Base-by-base conservation (phyloP, 2,797 vertebrate species). In the Chrysocyon brachyurus region DNA sequence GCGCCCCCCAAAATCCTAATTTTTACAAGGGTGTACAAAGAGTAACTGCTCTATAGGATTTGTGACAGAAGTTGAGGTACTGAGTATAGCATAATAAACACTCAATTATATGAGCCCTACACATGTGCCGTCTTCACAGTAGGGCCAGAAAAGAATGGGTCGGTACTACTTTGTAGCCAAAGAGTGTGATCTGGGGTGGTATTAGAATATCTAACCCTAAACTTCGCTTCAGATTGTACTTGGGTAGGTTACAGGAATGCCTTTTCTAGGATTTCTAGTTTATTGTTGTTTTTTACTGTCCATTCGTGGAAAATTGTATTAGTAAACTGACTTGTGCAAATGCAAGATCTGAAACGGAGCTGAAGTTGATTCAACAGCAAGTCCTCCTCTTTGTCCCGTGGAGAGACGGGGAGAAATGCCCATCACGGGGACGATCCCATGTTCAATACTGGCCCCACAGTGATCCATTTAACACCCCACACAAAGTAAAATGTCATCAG, bases 291-390 rank as follows among this genome's bases (percentile, higher is more conserved):
- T 93, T 72, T 61, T 84, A 22, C 28, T 87, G 46, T 26, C n/a
- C 36, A 31, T 36, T 64, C n/a, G 92, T 95, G 81, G 46, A 49
- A 79, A 94, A 90, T 85, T 46, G 82, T 1, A 49, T 92, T 85
- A 78, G 52, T 83, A 88, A 88, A 93, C 28, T 92, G 91, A 93
- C 57, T 68, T 91, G 72, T 66, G 6, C 72, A 91, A 92, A 57
- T 78, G 70, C 73, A 92, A 92, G 68, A 57, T 84, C 24, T 83
- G 92, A 93, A 88, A 83, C 75, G 91, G 64, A 89, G 81, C 61
- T 56, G 81, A 59, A 56, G 66, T 88, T 59, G 33, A 16, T 82
- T 93, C 61, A 16, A 19, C 83, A 56, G 28, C 12, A n/a, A 96
- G 90, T 94, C 70, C 90, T 79, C 33, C 22, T 88, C 64, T 83